Evolutionary conservation across 2,113 vertebrate species (phyloP), one percentile per base, ranked within the genome.

Genomic region (Chauna torquata): DNA sequence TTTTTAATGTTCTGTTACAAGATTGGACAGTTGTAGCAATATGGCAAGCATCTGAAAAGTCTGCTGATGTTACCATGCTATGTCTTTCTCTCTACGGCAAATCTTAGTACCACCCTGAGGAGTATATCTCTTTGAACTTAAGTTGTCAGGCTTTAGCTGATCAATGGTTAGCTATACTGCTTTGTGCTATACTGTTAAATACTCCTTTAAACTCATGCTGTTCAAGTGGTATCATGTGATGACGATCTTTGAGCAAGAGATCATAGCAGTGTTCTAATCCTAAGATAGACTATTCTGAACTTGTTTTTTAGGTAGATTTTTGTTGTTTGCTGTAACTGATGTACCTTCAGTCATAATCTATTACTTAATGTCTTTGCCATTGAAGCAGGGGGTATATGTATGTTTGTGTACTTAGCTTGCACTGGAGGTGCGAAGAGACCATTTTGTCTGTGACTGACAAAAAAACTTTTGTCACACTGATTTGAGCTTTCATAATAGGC

Each of bases 31-130:
- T 34, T 75, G 30, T 84, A 98, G 97, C 97, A 98, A 98, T 98
- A 98, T 98, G 98, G 97, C 98, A 98, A 97, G 98, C 97, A 97
- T 97, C 94, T 98, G 97, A 98, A 98, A 98, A 98, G 97, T 97
- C 98, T 98, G 98, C 98, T 96, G 96, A 97, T 97, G 97, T 97
- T 98, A 96, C 97, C 97, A 97, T 98, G 97, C 98, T 54, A 8
- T 98, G 89, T 97, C 98, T 96, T 98, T 88, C 98, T 98, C 97
- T 97, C 97, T 97, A 96, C 98, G 96, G 97, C 97, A 94, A 98
- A 98, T 94, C 97, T 98, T 98, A 98, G 97, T 96, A 97, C 97
- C 97, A 98, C 97, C 97, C 96, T 99, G 98, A 98, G 98, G 97
- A 98, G 97, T 97, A 97, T 97, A 72, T 98, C 98, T 96, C 92